Evolutionary conservation across 2,113 vertebrate genomes (phyloP).

Genomic region (Dromas ardeola): DNA sequence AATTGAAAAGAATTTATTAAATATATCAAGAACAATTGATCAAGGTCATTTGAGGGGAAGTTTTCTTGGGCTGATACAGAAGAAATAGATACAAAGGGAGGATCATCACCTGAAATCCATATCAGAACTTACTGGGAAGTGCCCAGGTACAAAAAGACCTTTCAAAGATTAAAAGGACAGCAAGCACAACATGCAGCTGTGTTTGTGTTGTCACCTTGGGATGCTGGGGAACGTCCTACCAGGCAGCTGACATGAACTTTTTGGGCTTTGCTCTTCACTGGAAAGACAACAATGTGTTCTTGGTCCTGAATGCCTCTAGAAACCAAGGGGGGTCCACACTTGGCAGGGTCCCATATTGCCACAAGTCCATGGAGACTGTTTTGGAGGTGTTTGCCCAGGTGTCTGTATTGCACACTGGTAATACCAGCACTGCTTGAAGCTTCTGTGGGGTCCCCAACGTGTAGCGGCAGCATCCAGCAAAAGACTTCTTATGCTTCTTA

Average conservation of each 20-base stretch:
- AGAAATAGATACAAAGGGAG: neutral
- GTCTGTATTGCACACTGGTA: neutral
- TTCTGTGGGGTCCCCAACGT: rapidly evolving
- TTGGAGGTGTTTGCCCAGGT: neutral
- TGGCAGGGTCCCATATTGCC: neutral
- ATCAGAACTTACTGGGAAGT: neutral
- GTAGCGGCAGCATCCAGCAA: neutral
- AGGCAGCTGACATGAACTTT: neutral
- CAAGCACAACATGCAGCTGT: neutral
- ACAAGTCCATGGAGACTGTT: neutral
- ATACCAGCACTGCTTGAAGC: rapidly evolving
- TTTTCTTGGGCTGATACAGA: neutral
- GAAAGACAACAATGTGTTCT: neutral
- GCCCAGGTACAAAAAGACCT: neutral
- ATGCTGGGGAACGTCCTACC: neutral
- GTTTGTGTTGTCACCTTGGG: neutral
- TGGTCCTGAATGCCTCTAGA: neutral
- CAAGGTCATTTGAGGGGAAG: neutral
- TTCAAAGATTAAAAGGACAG: neutral
- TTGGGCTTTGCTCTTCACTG: neutral
- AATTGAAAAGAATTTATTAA: neutral
- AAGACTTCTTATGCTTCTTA: neutral
- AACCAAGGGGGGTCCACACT: neutral
- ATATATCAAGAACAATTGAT: neutral
- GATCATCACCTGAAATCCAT: neutral